Percentiles rank a stretch among this genome's conserved stretches.
Evolutionary conservation across 92 coral and sea anemone genomes (phyloP).

Genomic region (Parazoanthus atlanticus): DNA sequence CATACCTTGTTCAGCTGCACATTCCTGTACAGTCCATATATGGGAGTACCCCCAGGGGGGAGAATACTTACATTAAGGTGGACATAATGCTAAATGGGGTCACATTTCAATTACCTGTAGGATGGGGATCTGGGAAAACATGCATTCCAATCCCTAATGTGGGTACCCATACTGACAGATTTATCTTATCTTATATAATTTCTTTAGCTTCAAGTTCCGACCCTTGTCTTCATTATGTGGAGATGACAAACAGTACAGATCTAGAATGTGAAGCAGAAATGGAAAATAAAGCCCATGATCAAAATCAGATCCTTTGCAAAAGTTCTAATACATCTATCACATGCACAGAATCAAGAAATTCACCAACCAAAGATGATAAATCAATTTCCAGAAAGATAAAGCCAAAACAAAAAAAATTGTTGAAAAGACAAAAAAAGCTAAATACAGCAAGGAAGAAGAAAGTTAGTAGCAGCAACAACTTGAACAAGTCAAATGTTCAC

Average conservation of each 20-base stretch:
- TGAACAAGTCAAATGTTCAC: conserved; percentile 39
- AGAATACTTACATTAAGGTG: too few relatives aligned
- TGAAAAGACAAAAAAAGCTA: neutral
- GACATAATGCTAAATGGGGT: too few relatives aligned
- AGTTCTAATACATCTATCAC: conserved; percentile 21
- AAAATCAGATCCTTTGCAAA: conserved; percentile 13
- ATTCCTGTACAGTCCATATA: too few relatives aligned
- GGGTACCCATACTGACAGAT: neutral
- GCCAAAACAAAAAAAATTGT: conserved; percentile 27
- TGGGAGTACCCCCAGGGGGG: too few relatives aligned
- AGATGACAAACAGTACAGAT: neutral
- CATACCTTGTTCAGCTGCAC: too few relatives aligned
- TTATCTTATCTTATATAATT: neutral
- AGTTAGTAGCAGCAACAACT: conserved; percentile 20
- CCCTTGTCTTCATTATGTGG: conserved; percentile 14
- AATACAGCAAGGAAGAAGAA: conserved; percentile 32
- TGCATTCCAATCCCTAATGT: too few relatives aligned
- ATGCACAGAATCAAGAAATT: conserved; percentile 37
- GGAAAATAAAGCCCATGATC: neutral
- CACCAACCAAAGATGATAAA: conserved; percentile 40
- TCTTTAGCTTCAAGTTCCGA: conserved; percentile 29
- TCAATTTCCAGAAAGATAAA: conserved; percentile 48
- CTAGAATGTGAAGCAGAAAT: neutral
- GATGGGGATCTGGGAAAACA: too few relatives aligned
- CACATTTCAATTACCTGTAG: too few relatives aligned